Evolutionary conservation across 2,113 vertebrate species (phyloP).

Genomic region (Chamaea fasciata): DNA sequence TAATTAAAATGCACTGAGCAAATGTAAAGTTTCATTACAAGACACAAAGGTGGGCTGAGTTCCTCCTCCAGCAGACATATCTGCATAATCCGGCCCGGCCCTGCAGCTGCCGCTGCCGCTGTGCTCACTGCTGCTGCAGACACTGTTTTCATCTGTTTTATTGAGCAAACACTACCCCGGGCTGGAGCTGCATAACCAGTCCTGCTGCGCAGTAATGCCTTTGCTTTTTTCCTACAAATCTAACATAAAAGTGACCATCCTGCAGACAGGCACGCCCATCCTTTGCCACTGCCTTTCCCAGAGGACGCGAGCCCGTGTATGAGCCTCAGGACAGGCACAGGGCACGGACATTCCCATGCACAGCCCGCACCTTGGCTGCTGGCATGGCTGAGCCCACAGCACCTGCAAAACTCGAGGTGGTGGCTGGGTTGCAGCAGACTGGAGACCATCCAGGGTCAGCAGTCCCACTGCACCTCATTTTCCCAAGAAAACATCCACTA

Average conservation of each 20-base stretch:
- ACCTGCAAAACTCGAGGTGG: not conserved
- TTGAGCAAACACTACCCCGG: not conserved
- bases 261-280: not conserved
- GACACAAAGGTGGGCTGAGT: constrained; percentile 3
- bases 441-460: not conserved
- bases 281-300: not conserved
- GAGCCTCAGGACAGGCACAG: not conserved
- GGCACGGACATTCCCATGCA: fast-evolving
- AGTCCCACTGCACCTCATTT: fast-evolving
- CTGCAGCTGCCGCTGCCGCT: not conserved
- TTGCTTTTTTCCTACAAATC: not conserved
- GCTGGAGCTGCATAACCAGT: not conserved
- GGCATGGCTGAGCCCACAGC: not conserved
- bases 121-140: not conserved
- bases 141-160: not conserved
- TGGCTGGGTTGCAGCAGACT: not conserved
- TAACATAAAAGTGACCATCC: not conserved
- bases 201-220: not conserved
- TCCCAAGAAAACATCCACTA: not conserved
- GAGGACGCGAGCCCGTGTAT: not conserved
- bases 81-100: constrained; percentile 5
- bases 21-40: not conserved
- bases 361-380: fast-evolving
- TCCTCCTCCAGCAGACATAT: not conserved
- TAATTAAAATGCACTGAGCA: constrained; percentile 25